These are phyloP conservation scores for Psittacula cyanocephala DNA, from an alignment of 2,113 vertebrate genomes.

Conservation along the genomic window DNA sequence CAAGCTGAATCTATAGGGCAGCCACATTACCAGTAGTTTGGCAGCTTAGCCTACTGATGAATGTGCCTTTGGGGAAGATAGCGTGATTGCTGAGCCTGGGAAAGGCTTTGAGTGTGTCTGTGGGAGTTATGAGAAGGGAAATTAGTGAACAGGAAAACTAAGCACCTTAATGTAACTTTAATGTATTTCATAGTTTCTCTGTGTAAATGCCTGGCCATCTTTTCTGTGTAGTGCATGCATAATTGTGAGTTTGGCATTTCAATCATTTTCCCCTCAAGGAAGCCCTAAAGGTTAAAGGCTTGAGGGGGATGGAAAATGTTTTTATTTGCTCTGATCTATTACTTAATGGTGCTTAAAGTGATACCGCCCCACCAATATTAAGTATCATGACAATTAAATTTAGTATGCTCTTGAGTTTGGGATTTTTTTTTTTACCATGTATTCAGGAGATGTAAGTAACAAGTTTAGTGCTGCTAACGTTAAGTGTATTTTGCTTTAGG, in stretches of 20 bases:
- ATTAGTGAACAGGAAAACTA: conserved; percentile 21
- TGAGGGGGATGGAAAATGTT: conserved; percentile 41
- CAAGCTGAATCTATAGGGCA: neutral
- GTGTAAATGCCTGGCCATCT: conserved; percentile 21
- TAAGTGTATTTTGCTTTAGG: neutral
- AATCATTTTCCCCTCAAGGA: conserved; percentile 56
- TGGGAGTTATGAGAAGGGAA: conserved; percentile 10
- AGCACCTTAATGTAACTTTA: conserved; percentile 65
- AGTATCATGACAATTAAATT: neutral
- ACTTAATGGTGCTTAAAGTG: conserved; percentile 9
- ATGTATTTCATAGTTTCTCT: conserved; percentile 49
- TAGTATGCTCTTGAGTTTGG: neutral
- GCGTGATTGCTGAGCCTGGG: neutral
- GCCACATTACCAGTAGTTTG: neutral
- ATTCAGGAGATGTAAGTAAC: neutral
- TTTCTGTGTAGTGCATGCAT: neutral
- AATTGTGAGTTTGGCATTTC: conserved; percentile 61
- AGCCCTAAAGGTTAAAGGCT: conserved; percentile 52
- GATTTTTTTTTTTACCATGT: neutral
- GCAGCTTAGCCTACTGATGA: conserved; percentile 9
- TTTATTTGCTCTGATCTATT: conserved; percentile 27
- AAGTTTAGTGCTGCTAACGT: neutral
- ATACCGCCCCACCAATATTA: neutral
- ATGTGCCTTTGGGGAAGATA: neutral
- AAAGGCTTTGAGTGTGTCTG: neutral